Base-by-base conservation (phyloP, 1,140 invertebrate genomes). In the Drosophila takahashii region DNA sequence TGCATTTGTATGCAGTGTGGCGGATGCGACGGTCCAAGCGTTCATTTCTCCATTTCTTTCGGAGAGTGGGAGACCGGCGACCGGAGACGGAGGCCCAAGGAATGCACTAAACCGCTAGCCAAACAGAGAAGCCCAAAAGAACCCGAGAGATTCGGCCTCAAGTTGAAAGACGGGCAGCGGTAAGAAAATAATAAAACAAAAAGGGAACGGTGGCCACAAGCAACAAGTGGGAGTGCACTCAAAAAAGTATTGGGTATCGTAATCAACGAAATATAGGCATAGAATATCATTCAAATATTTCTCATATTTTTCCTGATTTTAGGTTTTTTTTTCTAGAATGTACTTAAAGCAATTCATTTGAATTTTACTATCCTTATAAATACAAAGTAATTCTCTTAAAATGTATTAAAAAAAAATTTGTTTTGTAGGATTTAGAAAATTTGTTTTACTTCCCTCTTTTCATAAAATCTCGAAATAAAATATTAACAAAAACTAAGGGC, bases 41-140 rank as follows among this genome's bases (percentile, higher is more conserved):
- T 84, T 89, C 89, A 89, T 84, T 89, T 89, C 85, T 89, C 77
- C 84, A 80, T 89, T 89, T 84, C 66, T 22, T 22, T 70, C 51
- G 26, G n/a, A 32, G 48, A 16, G 36, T 18, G 10, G 15, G 29
- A 41, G 26, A 65, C 26, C 59, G 18, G 27, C 42, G 64, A 65
- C 2, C 6, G 29, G 29, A 32, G 29, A 32, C 32, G 45, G 44
- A 69, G 59, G 36, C 45, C 69, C 70, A 73, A 57, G 77, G 84
- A 89, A 89, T 89, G 84, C 79, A 89, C 45, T 56, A 89, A 84
- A 89, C 84, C 84, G 84, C 84, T 89, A 89, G 66, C 79, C 76
- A 70, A 77, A 74, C 79, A 67, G 62, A 65, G 58, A 50, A 60
- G 22, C 57, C 60, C 42, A 52, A 51, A 67, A 62, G 44, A 44